These are phyloP conservation scores for Brachionus plicatilis DNA, from an alignment of 1,140 invertebrate species.

Conservation along the genomic window DNA sequence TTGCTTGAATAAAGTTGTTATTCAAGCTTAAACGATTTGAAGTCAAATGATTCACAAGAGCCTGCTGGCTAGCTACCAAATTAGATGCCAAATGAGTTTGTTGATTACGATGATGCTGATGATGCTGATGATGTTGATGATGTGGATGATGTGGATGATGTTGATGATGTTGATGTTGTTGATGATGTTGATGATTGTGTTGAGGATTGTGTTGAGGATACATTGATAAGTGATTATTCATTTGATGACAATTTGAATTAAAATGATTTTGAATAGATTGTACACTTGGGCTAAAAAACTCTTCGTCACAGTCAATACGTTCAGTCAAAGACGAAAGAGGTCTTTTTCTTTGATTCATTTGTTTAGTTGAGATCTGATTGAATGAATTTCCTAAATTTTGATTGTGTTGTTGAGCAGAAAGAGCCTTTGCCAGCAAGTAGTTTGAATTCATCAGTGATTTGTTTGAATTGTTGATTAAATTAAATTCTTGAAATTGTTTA, in stretches of 20 bases:
- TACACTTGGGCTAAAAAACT: not conserved
- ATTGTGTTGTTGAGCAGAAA: not conserved
- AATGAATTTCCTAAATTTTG: not conserved
- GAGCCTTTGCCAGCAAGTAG: not conserved
- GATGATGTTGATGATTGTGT: not conserved
- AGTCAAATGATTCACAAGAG: not conserved
- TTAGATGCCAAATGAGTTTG: not conserved
- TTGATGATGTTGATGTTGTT: not conserved
- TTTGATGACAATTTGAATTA: slow-evolving; percentile 14
- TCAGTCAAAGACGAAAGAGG: not conserved
- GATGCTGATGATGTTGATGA: not conserved
- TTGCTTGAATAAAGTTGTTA: not conserved
- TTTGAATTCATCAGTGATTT: not conserved
- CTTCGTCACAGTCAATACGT: not conserved
- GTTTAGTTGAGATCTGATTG: not conserved
- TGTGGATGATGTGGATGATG: not conserved
- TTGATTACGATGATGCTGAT: not conserved
- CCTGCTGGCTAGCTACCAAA: not conserved
- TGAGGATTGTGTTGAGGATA: not conserved
- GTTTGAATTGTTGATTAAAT: not conserved
- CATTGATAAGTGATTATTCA: not conserved
- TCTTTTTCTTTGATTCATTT: slow-evolving; percentile 5
- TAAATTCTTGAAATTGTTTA: slow-evolving; percentile 6
- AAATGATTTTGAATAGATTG: not conserved
- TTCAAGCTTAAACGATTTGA: not conserved